Percentiles rank a stretch among this genome's conserved stretches.
phyloP scores from a whole-genome alignment of 2,888 invertebrate species.

The Melipona beecheii region DNA sequence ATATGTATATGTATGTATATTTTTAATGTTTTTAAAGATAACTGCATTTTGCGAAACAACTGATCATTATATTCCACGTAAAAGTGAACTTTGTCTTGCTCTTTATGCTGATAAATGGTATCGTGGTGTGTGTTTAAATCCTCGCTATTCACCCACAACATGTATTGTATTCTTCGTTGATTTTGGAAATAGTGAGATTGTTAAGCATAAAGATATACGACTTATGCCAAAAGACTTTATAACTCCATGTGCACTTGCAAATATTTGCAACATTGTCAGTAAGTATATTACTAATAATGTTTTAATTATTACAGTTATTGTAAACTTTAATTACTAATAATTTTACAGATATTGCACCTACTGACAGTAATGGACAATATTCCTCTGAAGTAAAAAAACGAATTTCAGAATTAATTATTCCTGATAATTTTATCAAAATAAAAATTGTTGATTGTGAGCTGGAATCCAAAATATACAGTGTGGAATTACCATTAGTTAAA shows the following conservation, averaged over 20 bases:
- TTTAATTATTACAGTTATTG: neutral
- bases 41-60: slow-evolving; percentile 72
- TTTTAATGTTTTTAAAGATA: slow-evolving; percentile 65
- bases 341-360: slow-evolving; percentile 62
- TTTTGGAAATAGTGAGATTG: slow-evolving; percentile 76
- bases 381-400: slow-evolving; percentile 48
- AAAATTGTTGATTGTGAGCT: slow-evolving; percentile 61
- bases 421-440: slow-evolving; percentile 36
- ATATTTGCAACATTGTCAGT: slow-evolving; percentile 74
- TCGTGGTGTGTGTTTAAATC: slow-evolving; percentile 74
- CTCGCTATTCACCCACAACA: slow-evolving; percentile 56
- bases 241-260: slow-evolving; percentile 66
- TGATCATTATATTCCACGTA: slow-evolving; percentile 78
- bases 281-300: slow-evolving; percentile 46
- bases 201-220: slow-evolving; percentile 77
- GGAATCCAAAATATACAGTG: slow-evolving; percentile 45
- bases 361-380: slow-evolving; percentile 34
- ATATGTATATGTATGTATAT: neutral
- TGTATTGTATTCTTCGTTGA: slow-evolving; percentile 78
- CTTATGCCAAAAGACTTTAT: slow-evolving; percentile 79
- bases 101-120: slow-evolving; percentile 76
- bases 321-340: neutral
- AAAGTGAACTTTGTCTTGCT: slow-evolving; percentile 79
- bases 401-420: slow-evolving; percentile 43
- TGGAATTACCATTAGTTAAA: slow-evolving; percentile 74